These are phyloP conservation scores for Imbricaverruca yamaguchii DNA, from an alignment of 2,888 invertebrate species.

Conservation along the genomic window DNA sequence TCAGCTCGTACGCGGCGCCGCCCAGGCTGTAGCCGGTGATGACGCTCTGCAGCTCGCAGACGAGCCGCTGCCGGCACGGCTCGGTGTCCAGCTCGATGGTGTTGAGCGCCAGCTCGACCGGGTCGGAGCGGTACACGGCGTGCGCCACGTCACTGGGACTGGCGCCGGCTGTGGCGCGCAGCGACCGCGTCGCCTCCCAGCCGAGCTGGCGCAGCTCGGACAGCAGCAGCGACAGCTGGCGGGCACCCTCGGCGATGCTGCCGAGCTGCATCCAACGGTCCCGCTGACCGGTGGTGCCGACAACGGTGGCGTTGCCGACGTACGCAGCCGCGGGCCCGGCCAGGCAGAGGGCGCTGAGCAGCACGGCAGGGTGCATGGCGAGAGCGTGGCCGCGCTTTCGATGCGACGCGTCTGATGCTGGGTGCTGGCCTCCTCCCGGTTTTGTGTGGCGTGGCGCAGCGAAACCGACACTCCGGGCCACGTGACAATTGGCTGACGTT, in stretches of 20 bases:
- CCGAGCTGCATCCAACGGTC: not conserved
- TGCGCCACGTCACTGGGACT: not conserved
- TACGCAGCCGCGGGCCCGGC: too few relatives aligned
- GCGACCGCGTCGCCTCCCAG: not conserved
- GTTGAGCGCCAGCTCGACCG: conserved; percentile 22
- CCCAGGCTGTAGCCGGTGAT: not conserved
- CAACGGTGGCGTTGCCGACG: too few relatives aligned
- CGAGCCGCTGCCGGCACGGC: conserved; percentile 9
- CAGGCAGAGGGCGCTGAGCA: too few relatives aligned
- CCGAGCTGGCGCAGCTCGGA: not conserved
- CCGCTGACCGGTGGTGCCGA: not conserved
- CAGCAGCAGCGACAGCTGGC: not conserved
- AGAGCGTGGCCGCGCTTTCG: too few relatives aligned
- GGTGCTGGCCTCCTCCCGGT: too few relatives aligned
- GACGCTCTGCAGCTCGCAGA: conserved; percentile 13
- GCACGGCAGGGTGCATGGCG: too few relatives aligned
- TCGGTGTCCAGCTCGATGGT: conserved; percentile 17
- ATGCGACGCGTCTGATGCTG: too few relatives aligned
- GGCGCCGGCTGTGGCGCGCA: not conserved
- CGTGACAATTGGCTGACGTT: too few relatives aligned
- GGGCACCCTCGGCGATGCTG: conserved; percentile 10
- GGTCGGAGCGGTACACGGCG: not conserved
- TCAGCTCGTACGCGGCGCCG: not conserved
- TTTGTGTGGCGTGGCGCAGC: too few relatives aligned
- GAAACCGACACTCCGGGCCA: too few relatives aligned